phyloP scores from a whole-genome alignment of 2,797 vertebrate genomes.

The Falco naumanni region DNA sequence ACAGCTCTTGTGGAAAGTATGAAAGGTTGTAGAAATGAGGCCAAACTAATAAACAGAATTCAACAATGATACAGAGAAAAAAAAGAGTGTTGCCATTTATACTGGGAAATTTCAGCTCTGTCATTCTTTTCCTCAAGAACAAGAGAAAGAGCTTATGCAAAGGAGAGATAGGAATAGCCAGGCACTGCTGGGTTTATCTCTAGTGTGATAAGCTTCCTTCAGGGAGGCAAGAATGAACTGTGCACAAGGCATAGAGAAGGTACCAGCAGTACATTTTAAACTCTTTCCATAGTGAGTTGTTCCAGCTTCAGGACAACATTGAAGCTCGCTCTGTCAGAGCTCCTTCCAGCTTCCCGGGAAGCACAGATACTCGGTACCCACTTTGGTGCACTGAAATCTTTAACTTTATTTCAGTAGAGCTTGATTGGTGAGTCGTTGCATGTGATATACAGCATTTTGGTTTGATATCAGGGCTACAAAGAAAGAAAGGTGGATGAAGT shows the following conservation, averaged over 20 bases:
- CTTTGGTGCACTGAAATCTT: background rate
- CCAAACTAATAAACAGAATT: constrained; percentile 2
- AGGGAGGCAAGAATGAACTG: constrained; percentile 3
- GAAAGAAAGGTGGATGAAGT: background rate
- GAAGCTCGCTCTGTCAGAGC: background rate
- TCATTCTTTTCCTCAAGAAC: constrained; percentile 11
- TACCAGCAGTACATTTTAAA: constrained; percentile 5
- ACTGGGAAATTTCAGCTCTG: constrained; percentile 2
- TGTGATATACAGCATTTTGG: background rate
- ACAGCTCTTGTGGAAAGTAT: background rate
- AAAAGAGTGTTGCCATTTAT: constrained; percentile 11
- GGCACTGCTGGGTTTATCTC: constrained; percentile 32
- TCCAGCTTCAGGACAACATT: background rate
- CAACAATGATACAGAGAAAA: background rate
- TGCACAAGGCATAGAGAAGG: background rate
- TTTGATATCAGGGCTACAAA: background rate
- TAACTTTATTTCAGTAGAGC: background rate
- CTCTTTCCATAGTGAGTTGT: background rate
- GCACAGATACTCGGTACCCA: background rate
- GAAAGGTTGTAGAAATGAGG: constrained; percentile 19
- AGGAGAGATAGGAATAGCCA: constrained; percentile 24
- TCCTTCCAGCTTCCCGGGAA: background rate
- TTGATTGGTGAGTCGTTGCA: background rate
- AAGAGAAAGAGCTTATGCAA: constrained; percentile 14
- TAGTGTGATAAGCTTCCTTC: constrained; percentile 29